Conservation (phyloP, 1,140 invertebrate species). For the Diprion similis region DNA sequence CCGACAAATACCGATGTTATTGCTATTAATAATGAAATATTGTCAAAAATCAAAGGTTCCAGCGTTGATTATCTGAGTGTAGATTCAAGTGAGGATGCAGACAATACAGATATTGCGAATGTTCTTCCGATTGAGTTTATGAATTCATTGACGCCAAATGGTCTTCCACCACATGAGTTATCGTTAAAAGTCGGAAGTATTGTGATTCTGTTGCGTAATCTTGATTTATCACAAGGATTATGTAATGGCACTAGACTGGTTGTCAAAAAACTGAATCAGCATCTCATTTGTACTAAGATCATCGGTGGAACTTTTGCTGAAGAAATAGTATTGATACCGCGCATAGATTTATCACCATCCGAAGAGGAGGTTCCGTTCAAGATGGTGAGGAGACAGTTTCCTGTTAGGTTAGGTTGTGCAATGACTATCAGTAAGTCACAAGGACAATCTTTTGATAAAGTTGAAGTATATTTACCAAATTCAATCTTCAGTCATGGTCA, state of each 20-base stretch:
- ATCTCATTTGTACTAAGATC: slow-evolving; percentile 56
- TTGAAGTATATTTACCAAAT: slow-evolving; percentile 17
- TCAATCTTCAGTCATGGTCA: slow-evolving; percentile 23
- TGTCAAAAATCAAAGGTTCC: background rate
- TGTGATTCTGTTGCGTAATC: slow-evolving; percentile 44
- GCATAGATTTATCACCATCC: slow-evolving; percentile 18
- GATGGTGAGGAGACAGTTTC: slow-evolving; percentile 52
- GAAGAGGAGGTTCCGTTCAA: slow-evolving; percentile 14
- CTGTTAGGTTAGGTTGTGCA: slow-evolving; percentile 58
- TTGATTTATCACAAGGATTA: slow-evolving; percentile 47
- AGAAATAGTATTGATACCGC: slow-evolving; percentile 52
- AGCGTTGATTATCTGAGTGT: slow-evolving; percentile 16
- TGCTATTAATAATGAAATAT: slow-evolving; percentile 16
- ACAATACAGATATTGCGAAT: slow-evolving; percentile 7
- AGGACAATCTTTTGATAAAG: slow-evolving; percentile 25
- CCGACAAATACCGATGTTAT: slow-evolving; percentile 18
- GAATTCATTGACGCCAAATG: slow-evolving; percentile 21
- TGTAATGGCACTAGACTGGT: slow-evolving; percentile 56
- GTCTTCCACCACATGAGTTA: slow-evolving; percentile 9
- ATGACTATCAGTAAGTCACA: slow-evolving; percentile 57
- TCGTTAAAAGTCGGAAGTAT: slow-evolving; percentile 20
- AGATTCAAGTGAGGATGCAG: slow-evolving; percentile 11
- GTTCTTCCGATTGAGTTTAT: slow-evolving; percentile 16
- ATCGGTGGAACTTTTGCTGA: slow-evolving; percentile 53
- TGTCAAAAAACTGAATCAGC: slow-evolving; percentile 49